Base-by-base conservation (phyloP, 2,888 invertebrate species). In the Drepanosiphum platanoidis region DNA sequence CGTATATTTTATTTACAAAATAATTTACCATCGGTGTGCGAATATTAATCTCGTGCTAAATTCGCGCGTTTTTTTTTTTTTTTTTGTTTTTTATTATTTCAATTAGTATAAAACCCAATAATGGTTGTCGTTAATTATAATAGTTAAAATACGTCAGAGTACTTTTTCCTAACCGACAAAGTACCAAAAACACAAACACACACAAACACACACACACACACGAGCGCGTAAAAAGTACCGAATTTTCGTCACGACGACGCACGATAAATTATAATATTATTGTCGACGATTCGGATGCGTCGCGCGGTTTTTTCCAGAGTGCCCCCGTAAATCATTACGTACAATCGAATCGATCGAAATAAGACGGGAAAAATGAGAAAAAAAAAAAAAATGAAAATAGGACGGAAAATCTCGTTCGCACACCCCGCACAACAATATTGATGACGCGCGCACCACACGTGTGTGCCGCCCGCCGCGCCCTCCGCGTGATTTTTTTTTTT, bases 1-100 rank as follows among this genome's bases (percentile, higher is more conserved):
- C 9, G 36, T n/a, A 30, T 75, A 34, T 52, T 75, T 75, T 66
- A 32, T 66, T 32, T 66, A 74, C 74, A 74, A 74, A 74, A 72
- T 72, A 72, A 32, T 72, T 42, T 72, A 30, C n/a, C n/a, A n/a
- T 3, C 7, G 46, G 52, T 74, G 46, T 74, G 46, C 74, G 74
- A 52, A 74, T n/a, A n/a, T 22, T 11, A 32, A 39, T 74, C 52
- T 46, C 32, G 11, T n/a, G 32, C 32, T 74, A 52, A 52, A 30
- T 74, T 22, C 52, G 46, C 74, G 27, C 22, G 13, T 39, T 71
- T 15, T 39, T 39, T 7, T 39, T 27, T 39, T 71, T 70, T 34
- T 42, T 42, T 42, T 42, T 9, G 11, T 42, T 42, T 42, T 42
- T 42, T 42, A 42, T 9, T 42, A 61, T 61, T 2, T 27, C 22